Evolutionary conservation across 2,113 vertebrate genomes (phyloP), one percentile per base, ranked within the genome.

Genomic region (Pimephales promelas): DNA sequence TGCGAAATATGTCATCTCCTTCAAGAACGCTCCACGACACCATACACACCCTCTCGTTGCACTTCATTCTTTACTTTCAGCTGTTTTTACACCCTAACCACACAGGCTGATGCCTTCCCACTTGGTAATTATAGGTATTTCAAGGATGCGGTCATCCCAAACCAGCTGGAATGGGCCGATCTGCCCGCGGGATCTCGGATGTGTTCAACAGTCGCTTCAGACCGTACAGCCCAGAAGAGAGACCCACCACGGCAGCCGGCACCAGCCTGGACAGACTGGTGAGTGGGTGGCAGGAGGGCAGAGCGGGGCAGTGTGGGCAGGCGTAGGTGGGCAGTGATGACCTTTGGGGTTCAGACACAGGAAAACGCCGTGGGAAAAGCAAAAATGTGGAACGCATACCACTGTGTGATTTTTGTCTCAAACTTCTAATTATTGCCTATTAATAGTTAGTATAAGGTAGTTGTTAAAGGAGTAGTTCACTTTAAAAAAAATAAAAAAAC

Each of bases 111-210:
- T 28, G 49, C 64, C n/a, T 36, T 43, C 81, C n/a, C 20, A 18
- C 26, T 18, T 87, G 34, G 3, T 83, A 88, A 85, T 90, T 92
- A 31, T 83, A 99, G 98, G 96, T 99, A 81, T 99, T 99, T 88
- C 96, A 97, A 89, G 95, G 95, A 80, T 99, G 98, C 87, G 98
- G 98, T 43, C 96, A 97, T 43, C 98, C 96, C 34, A 99, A 98
- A 91, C 94, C 95, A 14, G 93, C 93, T 43, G 94, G 95, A 82
- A 92, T 94, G 10, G 93, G 96, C 85, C 93, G 97, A 85, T 95
- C 96, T 49, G 92, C 94, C 9, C 96, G 98, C 5, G 96, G 97
- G 5, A 94, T 95, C 89, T 93, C 96, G 22, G 97, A 98, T 83
- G 95, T 95, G 47, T 96, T 97, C 84, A 98, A 92, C 34, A 86